These are phyloP conservation scores for Pinctada fucata DNA, from an alignment of 2,888 invertebrate genomes.

Conservation along the genomic window DNA sequence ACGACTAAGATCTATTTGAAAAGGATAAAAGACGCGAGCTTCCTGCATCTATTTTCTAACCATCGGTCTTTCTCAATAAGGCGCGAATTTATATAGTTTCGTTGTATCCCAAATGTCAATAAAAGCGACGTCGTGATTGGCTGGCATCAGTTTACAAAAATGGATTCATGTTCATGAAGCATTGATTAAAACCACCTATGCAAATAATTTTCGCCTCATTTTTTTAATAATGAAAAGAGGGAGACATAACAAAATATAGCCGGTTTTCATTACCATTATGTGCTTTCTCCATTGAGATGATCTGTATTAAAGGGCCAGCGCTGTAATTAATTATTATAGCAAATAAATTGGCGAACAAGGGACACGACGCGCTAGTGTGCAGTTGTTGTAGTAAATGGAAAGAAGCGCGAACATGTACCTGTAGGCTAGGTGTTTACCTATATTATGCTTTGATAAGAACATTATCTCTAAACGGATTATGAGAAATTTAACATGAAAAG, in stretches of 20 bases:
- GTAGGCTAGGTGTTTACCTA: neutral
- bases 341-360: neutral
- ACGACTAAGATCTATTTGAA: neutral
- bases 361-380: too few relatives aligned
- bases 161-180: neutral
- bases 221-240: neutral
- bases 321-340: constrained; percentile 14
- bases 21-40: neutral
- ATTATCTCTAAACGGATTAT: constrained; percentile 1
- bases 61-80: neutral
- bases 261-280: neutral
- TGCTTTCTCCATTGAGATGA: neutral
- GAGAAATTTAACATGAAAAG: constrained; percentile 4
- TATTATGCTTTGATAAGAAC: neutral
- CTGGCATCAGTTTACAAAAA: constrained; percentile 20
- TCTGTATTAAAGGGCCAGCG: constrained; percentile 13
- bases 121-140: constrained; percentile 19
- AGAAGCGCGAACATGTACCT: neutral
- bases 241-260: neutral
- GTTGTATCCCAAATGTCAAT: constrained; percentile 7
- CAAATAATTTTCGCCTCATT: neutral
- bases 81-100: neutral
- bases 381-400: neutral
- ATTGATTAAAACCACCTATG: neutral
- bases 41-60: neutral